Percentiles rank a stretch among this genome's conserved stretches.
phyloP scores from a whole-genome alignment of 2,113 vertebrate genomes.

The Camelus bactrianus region DNA sequence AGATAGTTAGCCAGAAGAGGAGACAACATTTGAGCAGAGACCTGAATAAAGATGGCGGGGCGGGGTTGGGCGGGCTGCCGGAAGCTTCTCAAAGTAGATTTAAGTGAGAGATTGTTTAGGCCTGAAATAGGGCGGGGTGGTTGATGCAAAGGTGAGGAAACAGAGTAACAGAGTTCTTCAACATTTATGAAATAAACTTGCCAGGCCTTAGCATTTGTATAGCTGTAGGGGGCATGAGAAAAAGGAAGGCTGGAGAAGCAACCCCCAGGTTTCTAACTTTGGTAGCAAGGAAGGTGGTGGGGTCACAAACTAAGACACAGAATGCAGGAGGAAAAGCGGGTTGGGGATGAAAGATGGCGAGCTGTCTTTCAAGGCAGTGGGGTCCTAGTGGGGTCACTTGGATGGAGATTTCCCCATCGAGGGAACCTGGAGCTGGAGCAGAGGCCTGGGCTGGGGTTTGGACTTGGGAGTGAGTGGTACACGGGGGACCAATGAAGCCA shows the following conservation, averaged over 20 bases:
- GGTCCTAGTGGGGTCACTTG: rapidly evolving
- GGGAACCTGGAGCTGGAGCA: not conserved
- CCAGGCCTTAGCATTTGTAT: not conserved
- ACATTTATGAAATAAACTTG: not conserved
- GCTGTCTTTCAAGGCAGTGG: not conserved
- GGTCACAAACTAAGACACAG: not conserved
- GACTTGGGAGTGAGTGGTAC: not conserved
- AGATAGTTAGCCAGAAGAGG: not conserved
- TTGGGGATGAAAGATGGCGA: not conserved
- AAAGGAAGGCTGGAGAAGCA: not conserved
- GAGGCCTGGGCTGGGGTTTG: not conserved
- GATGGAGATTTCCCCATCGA: not conserved
- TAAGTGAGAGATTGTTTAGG: not conserved
- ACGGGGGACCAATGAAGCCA: not conserved
- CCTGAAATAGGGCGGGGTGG: not conserved
- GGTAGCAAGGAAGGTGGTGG: not conserved
- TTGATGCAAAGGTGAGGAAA: not conserved
- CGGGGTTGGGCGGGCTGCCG: not conserved
- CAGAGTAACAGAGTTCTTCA: not conserved
- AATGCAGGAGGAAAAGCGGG: not conserved
- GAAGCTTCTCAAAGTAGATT: not conserved
- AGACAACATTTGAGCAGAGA: not conserved
- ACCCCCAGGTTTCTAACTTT: not conserved
- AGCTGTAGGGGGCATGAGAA: not conserved
- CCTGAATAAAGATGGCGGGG: not conserved